Percentiles rank a stretch among this genome's conserved stretches.
Conservation (phyloP, 2,797 vertebrate genomes). For the Lacerta bilineata region DNA sequence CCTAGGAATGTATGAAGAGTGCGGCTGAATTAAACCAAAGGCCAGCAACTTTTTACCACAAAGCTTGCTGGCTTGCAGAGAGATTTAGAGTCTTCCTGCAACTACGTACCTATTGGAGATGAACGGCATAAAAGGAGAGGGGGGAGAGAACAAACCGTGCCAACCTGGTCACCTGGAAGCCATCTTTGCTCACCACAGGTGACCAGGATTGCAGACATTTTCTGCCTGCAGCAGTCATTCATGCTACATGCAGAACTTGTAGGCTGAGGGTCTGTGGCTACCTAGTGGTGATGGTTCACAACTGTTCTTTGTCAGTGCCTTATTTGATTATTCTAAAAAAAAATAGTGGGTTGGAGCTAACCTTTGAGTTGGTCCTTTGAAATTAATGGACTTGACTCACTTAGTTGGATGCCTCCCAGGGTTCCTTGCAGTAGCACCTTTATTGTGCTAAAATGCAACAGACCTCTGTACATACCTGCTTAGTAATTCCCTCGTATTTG, state of each 20-base stretch:
- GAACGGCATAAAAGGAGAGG: background rate
- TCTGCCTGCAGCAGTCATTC: background rate
- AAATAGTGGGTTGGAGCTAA: background rate
- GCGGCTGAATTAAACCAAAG: no score
- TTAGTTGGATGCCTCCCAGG: no score
- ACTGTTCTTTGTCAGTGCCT: no score
- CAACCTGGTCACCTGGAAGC: background rate
- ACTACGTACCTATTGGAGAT: background rate
- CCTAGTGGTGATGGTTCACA: background rate
- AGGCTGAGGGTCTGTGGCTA: no score
- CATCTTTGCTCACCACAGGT: background rate
- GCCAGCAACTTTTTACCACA: no score
- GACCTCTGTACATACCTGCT: rapidly evolving
- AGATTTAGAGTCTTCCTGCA: background rate
- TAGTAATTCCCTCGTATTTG: background rate
- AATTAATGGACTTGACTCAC: background rate
- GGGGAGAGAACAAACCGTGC: background rate
- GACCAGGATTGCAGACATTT: background rate
- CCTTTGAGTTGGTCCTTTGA: background rate
- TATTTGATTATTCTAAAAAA: background rate
- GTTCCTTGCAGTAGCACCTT: background rate
- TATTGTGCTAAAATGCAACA: rapidly evolving
- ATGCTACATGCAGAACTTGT: background rate
- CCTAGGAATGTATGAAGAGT: no score
- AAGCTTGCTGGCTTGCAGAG: background rate